Conservation (phyloP, 2,797 vertebrate species). For the Dendrocincla tyrannina region DNA sequence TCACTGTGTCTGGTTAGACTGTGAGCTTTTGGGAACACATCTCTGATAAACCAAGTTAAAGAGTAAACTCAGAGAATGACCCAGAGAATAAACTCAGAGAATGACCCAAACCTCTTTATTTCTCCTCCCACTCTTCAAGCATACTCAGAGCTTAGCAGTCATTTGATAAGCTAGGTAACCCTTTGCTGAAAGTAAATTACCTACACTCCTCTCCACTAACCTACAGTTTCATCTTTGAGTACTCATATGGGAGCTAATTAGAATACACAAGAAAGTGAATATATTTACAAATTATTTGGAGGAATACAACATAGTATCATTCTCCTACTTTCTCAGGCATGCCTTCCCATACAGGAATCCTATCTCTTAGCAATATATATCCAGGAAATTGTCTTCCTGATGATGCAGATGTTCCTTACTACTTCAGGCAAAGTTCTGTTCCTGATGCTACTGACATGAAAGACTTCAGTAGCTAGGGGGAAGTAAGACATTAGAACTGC, state of each 20-base stretch:
- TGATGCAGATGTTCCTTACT: conserved; percentile 2
- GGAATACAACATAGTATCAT: not conserved
- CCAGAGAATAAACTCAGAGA: not conserved
- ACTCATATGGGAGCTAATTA: not conserved
- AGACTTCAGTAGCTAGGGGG: not conserved
- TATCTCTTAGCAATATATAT: not conserved
- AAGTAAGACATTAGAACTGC: conserved; percentile 2
- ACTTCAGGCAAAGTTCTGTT: not conserved
- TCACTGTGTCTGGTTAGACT: not conserved
- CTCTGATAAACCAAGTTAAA: not conserved
- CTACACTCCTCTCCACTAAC: not conserved
- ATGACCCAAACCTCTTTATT: not conserved
- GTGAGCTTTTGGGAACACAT: not conserved
- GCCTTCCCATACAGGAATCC: not conserved
- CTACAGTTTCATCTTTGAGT: not conserved
- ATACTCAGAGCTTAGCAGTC: not conserved
- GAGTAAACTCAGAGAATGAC: not conserved
- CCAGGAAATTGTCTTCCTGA: not conserved
- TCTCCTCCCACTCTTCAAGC: not conserved
- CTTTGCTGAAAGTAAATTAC: conserved; percentile 8
- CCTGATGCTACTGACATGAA: not conserved
- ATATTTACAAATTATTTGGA: not conserved
- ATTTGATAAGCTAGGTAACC: not conserved
- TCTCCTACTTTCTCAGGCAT: not conserved
- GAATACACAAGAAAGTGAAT: not conserved